A percentile compares a stretch with the other conserved stretches of the same genome.
phyloP scores from a whole-genome alignment of 2,888 invertebrate species.

The Cerastis leucographa region DNA sequence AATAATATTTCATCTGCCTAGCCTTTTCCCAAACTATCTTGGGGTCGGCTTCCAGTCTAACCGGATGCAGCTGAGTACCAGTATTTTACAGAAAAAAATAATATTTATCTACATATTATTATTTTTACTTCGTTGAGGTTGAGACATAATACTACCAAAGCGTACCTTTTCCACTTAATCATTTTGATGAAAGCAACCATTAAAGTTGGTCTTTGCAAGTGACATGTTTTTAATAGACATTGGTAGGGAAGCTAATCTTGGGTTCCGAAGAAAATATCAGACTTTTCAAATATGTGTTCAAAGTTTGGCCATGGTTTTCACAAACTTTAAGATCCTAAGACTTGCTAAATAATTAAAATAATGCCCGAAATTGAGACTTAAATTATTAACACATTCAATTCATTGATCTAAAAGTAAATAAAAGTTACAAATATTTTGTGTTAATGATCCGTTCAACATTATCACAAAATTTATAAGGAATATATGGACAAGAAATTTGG shows the following conservation, averaged over 20 bases:
- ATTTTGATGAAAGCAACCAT: constrained; percentile 15
- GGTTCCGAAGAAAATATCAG: constrained; percentile 4
- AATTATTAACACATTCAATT: background rate
- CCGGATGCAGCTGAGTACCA: too few relatives aligned
- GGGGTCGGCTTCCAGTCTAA: too few relatives aligned
- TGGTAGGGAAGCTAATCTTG: background rate
- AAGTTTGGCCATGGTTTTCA: background rate
- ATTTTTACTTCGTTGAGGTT: background rate
- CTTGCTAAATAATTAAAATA: background rate
- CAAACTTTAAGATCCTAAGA: background rate
- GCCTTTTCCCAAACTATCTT: too few relatives aligned
- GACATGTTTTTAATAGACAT: constrained; percentile 36
- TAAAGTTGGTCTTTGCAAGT: constrained; percentile 25
- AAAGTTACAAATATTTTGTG: constrained; percentile 4
- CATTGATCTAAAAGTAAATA: background rate
- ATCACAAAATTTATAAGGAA: too few relatives aligned
- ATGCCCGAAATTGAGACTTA: background rate
- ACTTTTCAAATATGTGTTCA: background rate
- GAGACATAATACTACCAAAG: constrained; percentile 1
- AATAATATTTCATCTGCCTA: too few relatives aligned
- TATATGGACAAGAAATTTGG: background rate
- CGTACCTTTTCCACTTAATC: background rate
- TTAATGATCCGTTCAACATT: background rate
- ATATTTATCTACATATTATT: too few relatives aligned
- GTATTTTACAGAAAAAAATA: too few relatives aligned